Base-by-base conservation (phyloP, 2,888 invertebrate species). In the Noctua comes region DNA sequence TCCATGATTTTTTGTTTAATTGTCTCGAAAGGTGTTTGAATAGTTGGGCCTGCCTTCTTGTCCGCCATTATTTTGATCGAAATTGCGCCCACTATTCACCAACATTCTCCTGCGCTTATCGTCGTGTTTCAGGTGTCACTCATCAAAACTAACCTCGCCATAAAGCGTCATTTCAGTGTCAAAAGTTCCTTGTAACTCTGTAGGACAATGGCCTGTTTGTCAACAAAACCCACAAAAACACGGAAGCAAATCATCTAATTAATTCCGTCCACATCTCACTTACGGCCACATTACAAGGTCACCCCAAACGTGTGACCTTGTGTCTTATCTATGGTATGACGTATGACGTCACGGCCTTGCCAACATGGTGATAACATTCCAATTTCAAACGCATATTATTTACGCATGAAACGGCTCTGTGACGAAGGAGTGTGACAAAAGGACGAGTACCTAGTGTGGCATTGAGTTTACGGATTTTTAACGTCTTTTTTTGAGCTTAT, bases 351-450 rank as follows among this genome's bases (percentile, higher is more conserved):
- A 86, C 36, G 18, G 51, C 84, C 74, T 66, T 72, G 79, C 57
- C 31, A 71, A 43, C 57, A 79, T 78, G 70, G 75, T 77, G 87
- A 87, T 88, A 87, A 87, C 84, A 40, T 64, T 71, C 54, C 76
- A 81, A 87, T 87, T 88, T 79, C 46, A 40, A 86, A 80, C 77
- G 84, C 74, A 16, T 43, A 86, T 87, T 88, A 84, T 82, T 40
- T 64, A 79, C 75, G 80, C 72, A 69, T 82, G 64, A 68, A 71
- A n/a, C 36, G 64, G 65, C 69, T 64, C 48, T 51, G 65, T 73
- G 69, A 62, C 66, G 72, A 54, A 36, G 36, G 57, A 78, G 36
- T 68, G 72, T 73, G 79, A 86, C 76, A 48, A 73, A 75, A 66
- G 68, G 40, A 71, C 51, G 66, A 51, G 66, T 66, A 66, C 66